phyloP scores from a whole-genome alignment of 2,797 vertebrate genomes.

The Gambelia wislizenii region DNA sequence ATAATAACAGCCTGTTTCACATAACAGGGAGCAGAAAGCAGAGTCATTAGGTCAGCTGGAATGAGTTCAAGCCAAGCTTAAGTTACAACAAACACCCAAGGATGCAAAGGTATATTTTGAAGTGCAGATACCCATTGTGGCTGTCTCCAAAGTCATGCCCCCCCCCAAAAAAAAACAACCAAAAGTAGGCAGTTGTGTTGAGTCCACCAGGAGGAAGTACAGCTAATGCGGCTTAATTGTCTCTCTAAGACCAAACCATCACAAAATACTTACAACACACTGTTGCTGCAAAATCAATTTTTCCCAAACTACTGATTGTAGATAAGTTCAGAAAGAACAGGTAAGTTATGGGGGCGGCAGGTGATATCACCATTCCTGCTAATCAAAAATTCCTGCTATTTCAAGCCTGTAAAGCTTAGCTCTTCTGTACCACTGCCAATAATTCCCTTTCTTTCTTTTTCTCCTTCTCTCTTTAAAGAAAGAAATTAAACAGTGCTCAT shows the following conservation, averaged over 20 bases:
- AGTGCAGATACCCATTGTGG: background rate
- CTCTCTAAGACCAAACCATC: background rate
- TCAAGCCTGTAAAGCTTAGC: background rate
- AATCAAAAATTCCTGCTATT: background rate
- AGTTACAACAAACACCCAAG: background rate
- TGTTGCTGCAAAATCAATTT: background rate
- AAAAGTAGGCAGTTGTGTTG: background rate
- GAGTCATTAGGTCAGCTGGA: background rate
- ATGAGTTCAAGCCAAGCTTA: background rate
- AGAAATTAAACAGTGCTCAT: slow-evolving; percentile 23
- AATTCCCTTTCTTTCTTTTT: background rate
- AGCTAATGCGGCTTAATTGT: background rate
- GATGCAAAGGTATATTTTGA: background rate
- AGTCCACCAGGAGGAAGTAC: background rate
- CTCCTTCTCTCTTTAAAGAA: background rate
- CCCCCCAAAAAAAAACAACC: background rate
- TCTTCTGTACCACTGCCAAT: background rate
- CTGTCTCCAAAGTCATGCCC: background rate
- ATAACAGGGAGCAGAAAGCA: background rate
- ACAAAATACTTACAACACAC: background rate
- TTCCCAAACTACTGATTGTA: too few relatives aligned
- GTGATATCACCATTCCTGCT: too few relatives aligned
- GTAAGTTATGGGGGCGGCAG: too few relatives aligned
- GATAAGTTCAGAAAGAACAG: too few relatives aligned
- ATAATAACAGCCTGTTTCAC: background rate